phyloP scores from a whole-genome alignment of 1,140 invertebrate genomes.

The Zaprionus inermis region DNA sequence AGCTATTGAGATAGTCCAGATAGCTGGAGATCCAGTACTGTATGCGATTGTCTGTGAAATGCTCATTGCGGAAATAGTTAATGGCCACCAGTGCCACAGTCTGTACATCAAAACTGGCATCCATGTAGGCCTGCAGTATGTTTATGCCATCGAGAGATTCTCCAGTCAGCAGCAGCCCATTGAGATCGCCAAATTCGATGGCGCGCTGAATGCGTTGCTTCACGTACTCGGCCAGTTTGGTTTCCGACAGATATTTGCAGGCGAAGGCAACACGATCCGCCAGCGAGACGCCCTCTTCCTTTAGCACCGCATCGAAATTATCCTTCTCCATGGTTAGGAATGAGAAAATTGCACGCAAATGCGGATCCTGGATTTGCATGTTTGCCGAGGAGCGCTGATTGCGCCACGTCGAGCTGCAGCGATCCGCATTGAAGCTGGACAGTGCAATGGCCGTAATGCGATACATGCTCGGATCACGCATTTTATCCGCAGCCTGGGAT shows the following conservation, averaged over 20 bases:
- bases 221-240: constrained; percentile 91
- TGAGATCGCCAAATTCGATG: constrained; percentile 91
- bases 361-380: constrained; percentile 92
- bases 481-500: constrained; percentile 87
- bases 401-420: constrained; percentile 91
- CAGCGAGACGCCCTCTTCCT: constrained; percentile 92
- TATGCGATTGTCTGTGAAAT: constrained; percentile 87
- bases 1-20: constrained; percentile 89
- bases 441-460: constrained; percentile 95
- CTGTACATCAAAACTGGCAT: constrained; percentile 96
- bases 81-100: constrained; percentile 93
- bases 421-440: constrained; percentile 93
- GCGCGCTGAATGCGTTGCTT: constrained; percentile 89
- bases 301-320: constrained; percentile 91
- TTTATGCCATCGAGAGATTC: constrained; percentile 89
- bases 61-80: constrained; percentile 88
- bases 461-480: constrained; percentile 83
- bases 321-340: constrained; percentile 94
- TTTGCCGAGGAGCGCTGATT: constrained; percentile 90
- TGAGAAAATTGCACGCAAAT: constrained; percentile 95
- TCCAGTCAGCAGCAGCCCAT: constrained; percentile 94
- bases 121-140: constrained; percentile 94
- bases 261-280: constrained; percentile 97
- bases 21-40: constrained; percentile 91
- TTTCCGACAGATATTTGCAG: constrained; percentile 93